Evolutionary conservation across 2,113 vertebrate genomes (phyloP), one percentile per base, ranked within the genome.

Genomic region (Strigops habroptila): DNA sequence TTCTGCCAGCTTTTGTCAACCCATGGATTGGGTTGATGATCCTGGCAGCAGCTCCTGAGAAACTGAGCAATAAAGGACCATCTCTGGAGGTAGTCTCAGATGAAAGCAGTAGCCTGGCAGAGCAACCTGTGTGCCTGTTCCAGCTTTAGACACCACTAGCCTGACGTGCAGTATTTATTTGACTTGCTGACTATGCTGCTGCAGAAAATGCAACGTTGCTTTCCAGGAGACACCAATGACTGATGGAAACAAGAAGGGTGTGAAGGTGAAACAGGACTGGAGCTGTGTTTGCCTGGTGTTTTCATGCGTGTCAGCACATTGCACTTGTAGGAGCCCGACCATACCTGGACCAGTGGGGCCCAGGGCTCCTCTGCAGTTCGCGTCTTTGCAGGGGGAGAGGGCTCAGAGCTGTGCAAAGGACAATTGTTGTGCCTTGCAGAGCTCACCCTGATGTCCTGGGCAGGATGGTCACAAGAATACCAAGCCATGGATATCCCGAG

Each of bases 231-330:
- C 44, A 17, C 31, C n/a, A 55, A 22, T 14, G 13, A 71, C 52
- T 5, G n/a, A 63, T n/a, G 28, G 19, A 64, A 78, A 64, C 46
- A 60, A 44, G 59, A 79, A 49, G 44, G 19, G 8, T 37, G 51
- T n/a, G 74, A 67, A 60, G 24, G n/a, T 49, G 63, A 37, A 63
- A 49, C 12, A 18, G 23, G 27, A 31, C 25, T 49, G 73, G 59
- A 60, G 59, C n/a, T 67, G 46, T 35, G 9, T 43, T 18, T 84
- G n/a, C n/a, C 51, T 33, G 10, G 15, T 7, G 12, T 6, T 10
- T 41, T 7, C 1, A 33, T 35, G 44, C 0, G 0, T 27, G 57
- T 31, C 64, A 52, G 71, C 33, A 41, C 43, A 37, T 11, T 49
- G 43, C 33, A 22, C 18, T 37, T 51, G 43, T 7, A 30, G 24